Conservation (phyloP, 1,140 invertebrate species). For the Caerostris extrusa region DNA sequence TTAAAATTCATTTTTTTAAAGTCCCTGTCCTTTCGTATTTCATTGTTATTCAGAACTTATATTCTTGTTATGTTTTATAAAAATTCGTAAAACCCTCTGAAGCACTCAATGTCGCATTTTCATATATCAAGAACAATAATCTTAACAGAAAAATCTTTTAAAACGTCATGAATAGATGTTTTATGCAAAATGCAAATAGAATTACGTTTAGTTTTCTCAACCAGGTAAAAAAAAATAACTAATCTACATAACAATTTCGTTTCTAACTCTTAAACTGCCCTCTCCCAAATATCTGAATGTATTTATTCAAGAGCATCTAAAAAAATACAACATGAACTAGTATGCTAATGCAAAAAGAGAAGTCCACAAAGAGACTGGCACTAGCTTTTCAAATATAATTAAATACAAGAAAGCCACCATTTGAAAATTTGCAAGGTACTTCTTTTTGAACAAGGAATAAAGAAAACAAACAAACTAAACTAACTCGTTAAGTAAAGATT, state of each 20-base stretch:
- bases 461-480: not conserved
- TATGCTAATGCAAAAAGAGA: constrained; percentile 21
- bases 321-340: not conserved
- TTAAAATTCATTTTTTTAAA: too few relatives aligned
- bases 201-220: not conserved
- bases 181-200: not conserved
- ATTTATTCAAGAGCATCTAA: not conserved
- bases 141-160: not conserved
- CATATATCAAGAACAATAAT: not conserved
- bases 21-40: too few relatives aligned
- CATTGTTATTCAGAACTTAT: too few relatives aligned
- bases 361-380: not conserved
- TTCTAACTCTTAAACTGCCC: not conserved
- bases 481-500: not conserved
- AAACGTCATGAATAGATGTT: not conserved
- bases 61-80: too few relatives aligned
- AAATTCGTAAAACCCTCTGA: too few relatives aligned
- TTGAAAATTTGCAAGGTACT: not conserved
- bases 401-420: not conserved
- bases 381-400: not conserved
- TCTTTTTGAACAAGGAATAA: not conserved
- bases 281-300: not conserved
- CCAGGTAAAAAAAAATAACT: not conserved
- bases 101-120: not conserved
- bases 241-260: constrained; percentile 17